A percentile compares a stretch with the other conserved stretches of the same genome.
Conservation (phyloP, 2,888 invertebrate genomes). For the Drosophila nr. medialis region DNA sequence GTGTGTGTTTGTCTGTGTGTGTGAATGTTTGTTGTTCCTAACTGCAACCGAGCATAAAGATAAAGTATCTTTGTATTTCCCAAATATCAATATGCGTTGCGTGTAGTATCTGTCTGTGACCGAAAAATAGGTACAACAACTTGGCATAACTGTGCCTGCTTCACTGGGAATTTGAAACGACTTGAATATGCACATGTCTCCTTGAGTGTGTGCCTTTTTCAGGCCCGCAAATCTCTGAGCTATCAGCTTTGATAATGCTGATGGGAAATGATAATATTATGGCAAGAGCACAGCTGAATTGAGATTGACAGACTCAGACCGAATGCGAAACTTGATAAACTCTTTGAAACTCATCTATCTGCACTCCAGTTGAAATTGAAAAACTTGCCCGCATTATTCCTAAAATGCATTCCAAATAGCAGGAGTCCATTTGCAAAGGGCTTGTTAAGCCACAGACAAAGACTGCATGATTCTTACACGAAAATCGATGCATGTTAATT, state of each 20-base stretch:
- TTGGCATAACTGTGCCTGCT: conserved; percentile 18
- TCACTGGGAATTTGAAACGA: conserved; percentile 3
- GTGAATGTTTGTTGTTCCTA: conserved; percentile 30
- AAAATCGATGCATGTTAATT: conserved; percentile 2
- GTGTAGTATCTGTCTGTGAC: conserved; percentile 11
- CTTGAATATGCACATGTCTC: conserved; percentile 16
- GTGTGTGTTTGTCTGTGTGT: conserved; percentile 16
- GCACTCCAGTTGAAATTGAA: conserved; percentile 5
- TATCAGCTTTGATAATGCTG: conserved; percentile 28
- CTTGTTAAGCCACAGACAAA: background rate
- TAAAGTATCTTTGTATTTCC: conserved; percentile 50
- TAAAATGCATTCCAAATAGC: conserved; percentile 3
- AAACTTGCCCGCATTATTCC: conserved; percentile 8
- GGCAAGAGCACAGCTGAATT: conserved; percentile 33
- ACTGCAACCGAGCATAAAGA: conserved; percentile 55
- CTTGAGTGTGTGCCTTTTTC: conserved; percentile 3
- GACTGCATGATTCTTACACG: background rate
- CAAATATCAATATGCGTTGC: conserved; percentile 50
- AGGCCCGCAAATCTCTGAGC: background rate
- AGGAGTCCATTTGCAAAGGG: conserved; percentile 8
- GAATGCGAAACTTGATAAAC: background rate
- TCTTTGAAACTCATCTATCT: conserved; percentile 5
- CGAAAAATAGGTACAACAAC: conserved; percentile 26
- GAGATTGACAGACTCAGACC: conserved; percentile 36
- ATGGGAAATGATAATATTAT: conserved; percentile 47